These are phyloP conservation scores for Arctia plantaginis DNA, from an alignment of 2,888 invertebrate genomes.

Conservation along the genomic window DNA sequence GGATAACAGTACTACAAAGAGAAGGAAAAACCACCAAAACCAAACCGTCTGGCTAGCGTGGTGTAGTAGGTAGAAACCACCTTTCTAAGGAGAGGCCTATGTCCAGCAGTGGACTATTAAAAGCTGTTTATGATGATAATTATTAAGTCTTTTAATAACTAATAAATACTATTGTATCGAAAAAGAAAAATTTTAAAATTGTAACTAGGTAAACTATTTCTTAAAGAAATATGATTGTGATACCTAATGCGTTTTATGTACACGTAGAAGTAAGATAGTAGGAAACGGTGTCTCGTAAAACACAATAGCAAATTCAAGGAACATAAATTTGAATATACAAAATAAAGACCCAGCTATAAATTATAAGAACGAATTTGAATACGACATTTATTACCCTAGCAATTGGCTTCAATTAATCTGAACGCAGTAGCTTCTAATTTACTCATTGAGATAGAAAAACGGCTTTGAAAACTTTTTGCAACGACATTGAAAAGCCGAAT, in stretches of 20 bases:
- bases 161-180: no score
- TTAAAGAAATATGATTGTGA: neutral
- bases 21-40: no score
- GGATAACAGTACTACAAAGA: no score
- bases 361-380: slow-evolving; percentile 54
- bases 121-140: no score
- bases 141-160: no score
- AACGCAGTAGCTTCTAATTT: slow-evolving; percentile 43
- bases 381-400: slow-evolving; percentile 45
- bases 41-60: no score
- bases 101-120: no score
- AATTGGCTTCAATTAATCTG: slow-evolving; percentile 55
- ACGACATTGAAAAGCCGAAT: slow-evolving; percentile 18
- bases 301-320: slow-evolving; percentile 42
- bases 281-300: slow-evolving; percentile 40
- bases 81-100: no score
- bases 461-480: slow-evolving; percentile 25
- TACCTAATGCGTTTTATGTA: neutral
- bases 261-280: neutral
- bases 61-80: no score
- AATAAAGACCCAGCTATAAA: slow-evolving; percentile 49
- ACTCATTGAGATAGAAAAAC: slow-evolving; percentile 31
- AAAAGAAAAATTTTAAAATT: no score
- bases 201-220: no score
- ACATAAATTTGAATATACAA: slow-evolving; percentile 58